Evolutionary conservation across 2,888 invertebrate species (phyloP).

Genomic region (Scrobipalpa atriplicella): DNA sequence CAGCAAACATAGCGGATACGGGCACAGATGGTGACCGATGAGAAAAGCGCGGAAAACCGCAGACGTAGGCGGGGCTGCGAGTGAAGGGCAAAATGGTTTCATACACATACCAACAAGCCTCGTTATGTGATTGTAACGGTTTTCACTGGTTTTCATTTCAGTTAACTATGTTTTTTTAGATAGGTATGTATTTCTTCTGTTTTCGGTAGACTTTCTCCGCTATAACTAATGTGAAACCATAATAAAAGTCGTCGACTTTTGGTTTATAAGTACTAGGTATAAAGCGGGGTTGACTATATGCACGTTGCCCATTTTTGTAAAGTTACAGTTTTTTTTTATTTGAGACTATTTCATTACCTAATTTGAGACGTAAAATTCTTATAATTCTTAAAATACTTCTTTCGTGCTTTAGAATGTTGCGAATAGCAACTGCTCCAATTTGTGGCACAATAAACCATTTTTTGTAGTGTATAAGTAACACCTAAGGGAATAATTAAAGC

Average conservation of each 20-base stretch:
- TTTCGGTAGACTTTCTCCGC: too few relatives aligned
- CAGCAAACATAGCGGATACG: slow-evolving; percentile 32
- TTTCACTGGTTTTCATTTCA: neutral
- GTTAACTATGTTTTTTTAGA: neutral
- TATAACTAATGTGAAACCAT: too few relatives aligned
- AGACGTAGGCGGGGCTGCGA: slow-evolving; percentile 49
- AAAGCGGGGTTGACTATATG: too few relatives aligned
- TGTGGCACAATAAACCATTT: slow-evolving; percentile 1
- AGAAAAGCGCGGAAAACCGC: slow-evolving; percentile 60
- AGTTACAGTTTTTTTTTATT: too few relatives aligned
- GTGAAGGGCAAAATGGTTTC: slow-evolving; percentile 34
- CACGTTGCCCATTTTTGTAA: too few relatives aligned
- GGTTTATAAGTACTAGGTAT: too few relatives aligned
- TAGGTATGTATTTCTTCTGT: neutral
- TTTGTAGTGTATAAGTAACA: slow-evolving; percentile 21
- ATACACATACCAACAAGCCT: slow-evolving; percentile 1
- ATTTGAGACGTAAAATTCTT: too few relatives aligned
- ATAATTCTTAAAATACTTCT: too few relatives aligned
- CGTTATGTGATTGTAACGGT: slow-evolving; percentile 1
- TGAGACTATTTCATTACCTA: too few relatives aligned
- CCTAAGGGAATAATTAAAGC: slow-evolving; percentile 26
- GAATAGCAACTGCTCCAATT: slow-evolving; percentile 22
- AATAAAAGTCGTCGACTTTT: too few relatives aligned
- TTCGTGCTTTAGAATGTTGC: neutral
- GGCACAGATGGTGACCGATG: slow-evolving; percentile 64